phyloP scores from a whole-genome alignment of 2,888 invertebrate species.

The Maniola hyperantus region DNA sequence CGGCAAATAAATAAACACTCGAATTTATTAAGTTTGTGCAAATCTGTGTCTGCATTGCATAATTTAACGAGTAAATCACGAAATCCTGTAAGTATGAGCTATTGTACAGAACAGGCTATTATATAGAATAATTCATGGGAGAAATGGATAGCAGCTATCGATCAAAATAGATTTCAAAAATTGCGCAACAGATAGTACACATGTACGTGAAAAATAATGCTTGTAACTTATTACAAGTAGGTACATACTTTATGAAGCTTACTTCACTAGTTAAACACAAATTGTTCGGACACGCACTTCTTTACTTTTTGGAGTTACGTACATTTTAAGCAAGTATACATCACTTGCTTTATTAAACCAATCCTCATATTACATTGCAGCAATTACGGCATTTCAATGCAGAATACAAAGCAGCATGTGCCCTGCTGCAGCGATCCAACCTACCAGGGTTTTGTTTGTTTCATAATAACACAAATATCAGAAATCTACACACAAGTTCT shows the following conservation, averaged over 20 bases:
- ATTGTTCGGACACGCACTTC: too few species aligned
- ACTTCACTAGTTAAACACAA: too few species aligned
- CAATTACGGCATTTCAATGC: constrained; percentile 61
- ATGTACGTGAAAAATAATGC: too few species aligned
- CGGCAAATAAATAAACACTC: constrained; percentile 55
- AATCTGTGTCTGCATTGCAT: constrained; percentile 64
- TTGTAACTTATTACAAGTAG: too few species aligned
- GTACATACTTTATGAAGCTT: too few species aligned
- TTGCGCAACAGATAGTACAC: too few species aligned
- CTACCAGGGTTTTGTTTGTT: constrained; percentile 61
- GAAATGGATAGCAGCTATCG: too few species aligned
- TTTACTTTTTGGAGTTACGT: too few species aligned
- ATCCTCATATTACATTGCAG: constrained; percentile 48
- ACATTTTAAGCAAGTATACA: too few species aligned
- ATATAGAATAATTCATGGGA: too few species aligned
- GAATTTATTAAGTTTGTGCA: constrained; percentile 60
- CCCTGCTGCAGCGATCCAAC: constrained; percentile 78
- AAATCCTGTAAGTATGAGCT: constrained; percentile 58
- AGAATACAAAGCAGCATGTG: constrained; percentile 83
- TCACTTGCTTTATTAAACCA: too few species aligned
- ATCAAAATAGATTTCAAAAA: background rate
- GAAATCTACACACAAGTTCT: constrained; percentile 58
- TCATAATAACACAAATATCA: constrained; percentile 38
- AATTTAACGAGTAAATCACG: constrained; percentile 59
- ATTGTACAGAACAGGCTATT: too few species aligned